These are phyloP conservation scores for Thomomys bottae DNA, from an alignment of 2,113 vertebrate genomes.

Conservation along the genomic window DNA sequence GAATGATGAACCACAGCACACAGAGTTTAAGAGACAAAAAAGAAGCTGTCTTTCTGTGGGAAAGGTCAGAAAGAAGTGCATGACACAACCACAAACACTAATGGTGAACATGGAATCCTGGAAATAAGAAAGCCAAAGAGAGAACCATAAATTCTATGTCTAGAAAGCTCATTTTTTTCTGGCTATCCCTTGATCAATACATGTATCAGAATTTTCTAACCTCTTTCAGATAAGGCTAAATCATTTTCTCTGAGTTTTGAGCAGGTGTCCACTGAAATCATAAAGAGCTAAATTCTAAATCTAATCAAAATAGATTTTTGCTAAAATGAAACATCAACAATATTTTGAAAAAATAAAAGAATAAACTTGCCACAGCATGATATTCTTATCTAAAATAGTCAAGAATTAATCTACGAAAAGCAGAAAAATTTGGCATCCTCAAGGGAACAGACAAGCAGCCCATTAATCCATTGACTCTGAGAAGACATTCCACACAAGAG, in stretches of 20 bases:
- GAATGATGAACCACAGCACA: not conserved
- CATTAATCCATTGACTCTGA: not conserved
- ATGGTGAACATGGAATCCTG: not conserved
- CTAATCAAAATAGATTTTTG: not conserved
- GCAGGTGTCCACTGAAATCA: not conserved
- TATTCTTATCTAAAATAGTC: not conserved
- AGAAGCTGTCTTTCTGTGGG: not conserved
- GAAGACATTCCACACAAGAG: not conserved
- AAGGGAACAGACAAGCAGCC: not conserved
- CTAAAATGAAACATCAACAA: not conserved
- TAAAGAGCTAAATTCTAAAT: not conserved
- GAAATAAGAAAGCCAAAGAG: not conserved
- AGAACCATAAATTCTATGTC: too few relatives aligned
- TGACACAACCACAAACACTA: fast-evolving
- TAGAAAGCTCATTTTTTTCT: not conserved
- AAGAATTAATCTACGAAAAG: not conserved
- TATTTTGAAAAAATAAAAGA: conserved; percentile 10
- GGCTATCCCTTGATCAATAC: too few relatives aligned
- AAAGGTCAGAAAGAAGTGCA: not conserved
- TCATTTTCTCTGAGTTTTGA: not conserved
- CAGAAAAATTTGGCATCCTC: not conserved
- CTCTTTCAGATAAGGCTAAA: not conserved
- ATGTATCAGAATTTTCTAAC: not conserved
- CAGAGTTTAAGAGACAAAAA: not conserved
- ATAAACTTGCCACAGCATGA: not conserved